Conservation (phyloP, 1,140 invertebrate genomes). For the Meloidogyne floridensis region DNA sequence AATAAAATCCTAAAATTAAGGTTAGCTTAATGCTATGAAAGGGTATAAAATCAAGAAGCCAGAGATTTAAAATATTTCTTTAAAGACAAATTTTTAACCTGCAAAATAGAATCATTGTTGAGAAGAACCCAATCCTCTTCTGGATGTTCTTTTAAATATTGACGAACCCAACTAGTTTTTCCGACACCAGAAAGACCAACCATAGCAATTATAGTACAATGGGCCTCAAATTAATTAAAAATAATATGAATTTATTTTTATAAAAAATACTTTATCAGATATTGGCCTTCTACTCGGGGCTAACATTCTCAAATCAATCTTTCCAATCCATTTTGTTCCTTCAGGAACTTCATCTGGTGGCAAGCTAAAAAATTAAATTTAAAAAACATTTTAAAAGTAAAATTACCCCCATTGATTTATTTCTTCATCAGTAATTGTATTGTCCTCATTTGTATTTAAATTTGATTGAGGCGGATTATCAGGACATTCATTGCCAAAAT, state of each 20-base stretch:
- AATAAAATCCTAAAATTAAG: too few relatives aligned
- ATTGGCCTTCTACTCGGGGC: slow-evolving; percentile 32
- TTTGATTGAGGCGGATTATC: slow-evolving; percentile 23
- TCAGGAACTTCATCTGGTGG: slow-evolving; percentile 28
- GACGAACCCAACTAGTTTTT: slow-evolving; percentile 56
- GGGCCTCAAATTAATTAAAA: slow-evolving; percentile 35
- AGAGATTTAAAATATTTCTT: neutral
- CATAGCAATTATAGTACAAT: slow-evolving; percentile 64
- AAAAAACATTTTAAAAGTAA: neutral
- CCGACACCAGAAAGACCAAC: slow-evolving; percentile 53
- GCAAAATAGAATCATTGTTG: slow-evolving; percentile 53
- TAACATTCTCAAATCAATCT: slow-evolving; percentile 30
- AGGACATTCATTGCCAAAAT: slow-evolving; percentile 56
- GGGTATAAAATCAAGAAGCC: too few relatives aligned
- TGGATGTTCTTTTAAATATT: slow-evolving; percentile 61
- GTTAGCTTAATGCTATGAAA: too few relatives aligned
- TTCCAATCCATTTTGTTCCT: slow-evolving; percentile 31
- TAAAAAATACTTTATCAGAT: slow-evolving; percentile 24
- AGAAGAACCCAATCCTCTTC: slow-evolving; percentile 61
- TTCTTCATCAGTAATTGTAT: neutral
- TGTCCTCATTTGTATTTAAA: slow-evolving; percentile 10
- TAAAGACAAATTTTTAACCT: neutral
- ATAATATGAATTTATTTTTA: neutral
- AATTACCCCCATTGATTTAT: neutral
- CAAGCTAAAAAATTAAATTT: slow-evolving; percentile 11